These are phyloP conservation scores for Sciaenops ocellatus DNA, from an alignment of 2,797 vertebrate genomes.

Conservation along the genomic window DNA sequence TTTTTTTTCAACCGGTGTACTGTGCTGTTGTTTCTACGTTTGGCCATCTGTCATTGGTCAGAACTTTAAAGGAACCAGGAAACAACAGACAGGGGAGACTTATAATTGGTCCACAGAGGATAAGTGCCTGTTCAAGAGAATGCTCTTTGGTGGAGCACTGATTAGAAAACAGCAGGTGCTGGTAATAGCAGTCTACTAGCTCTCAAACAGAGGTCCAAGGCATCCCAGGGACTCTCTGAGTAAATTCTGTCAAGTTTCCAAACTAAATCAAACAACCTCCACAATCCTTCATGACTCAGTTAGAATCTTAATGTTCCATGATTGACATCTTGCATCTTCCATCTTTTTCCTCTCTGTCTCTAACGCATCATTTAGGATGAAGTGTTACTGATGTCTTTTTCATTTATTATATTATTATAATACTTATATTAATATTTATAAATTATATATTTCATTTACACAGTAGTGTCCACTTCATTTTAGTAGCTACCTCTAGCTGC, in stretches of 20 bases:
- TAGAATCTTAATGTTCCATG: too few species aligned
- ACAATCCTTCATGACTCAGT: background rate
- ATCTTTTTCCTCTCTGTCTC: too few species aligned
- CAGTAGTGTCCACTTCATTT: background rate
- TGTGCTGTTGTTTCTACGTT: slow-evolving; percentile 50
- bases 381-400: background rate
- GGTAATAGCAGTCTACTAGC: slow-evolving; percentile 30
- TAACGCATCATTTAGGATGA: background rate
- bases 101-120: slow-evolving; percentile 80
- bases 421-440: too few species aligned
- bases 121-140: slow-evolving; percentile 57
- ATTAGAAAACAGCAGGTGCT: slow-evolving; percentile 75
- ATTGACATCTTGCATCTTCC: background rate
- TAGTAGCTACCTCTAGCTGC: background rate
- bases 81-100: slow-evolving; percentile 64
- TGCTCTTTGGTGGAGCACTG: slow-evolving; percentile 53
- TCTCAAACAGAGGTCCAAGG: slow-evolving; percentile 55
- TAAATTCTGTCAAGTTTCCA: slow-evolving; percentile 46
- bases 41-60: slow-evolving; percentile 78
- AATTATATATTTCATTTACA: too few species aligned
- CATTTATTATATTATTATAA: too few species aligned
- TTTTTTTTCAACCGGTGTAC: slow-evolving; percentile 10
- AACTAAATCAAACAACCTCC: slow-evolving; percentile 1
- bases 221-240: slow-evolving; percentile 35
- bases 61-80: slow-evolving; percentile 69